Evolutionary conservation across 2,113 vertebrate species (phyloP), one percentile per base, ranked within the genome.

Genomic region (Serinus canaria): DNA sequence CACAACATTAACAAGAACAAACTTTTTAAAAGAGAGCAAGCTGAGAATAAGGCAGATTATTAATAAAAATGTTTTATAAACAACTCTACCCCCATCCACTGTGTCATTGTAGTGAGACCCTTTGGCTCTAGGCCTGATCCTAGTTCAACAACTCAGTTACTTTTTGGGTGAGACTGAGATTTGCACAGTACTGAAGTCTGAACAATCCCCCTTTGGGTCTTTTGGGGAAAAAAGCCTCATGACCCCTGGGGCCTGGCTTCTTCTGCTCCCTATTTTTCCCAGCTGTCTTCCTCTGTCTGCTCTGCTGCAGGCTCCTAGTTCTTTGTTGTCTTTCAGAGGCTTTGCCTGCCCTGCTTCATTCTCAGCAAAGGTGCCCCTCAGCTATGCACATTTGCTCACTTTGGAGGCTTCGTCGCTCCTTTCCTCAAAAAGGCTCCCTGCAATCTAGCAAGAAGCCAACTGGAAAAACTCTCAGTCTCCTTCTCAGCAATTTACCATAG

Each of bases 271-370:
- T 90, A 0, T 58, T 89, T 90, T 95, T 59, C 85, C 30, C 52
- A 89, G 68, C 60, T 94, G 94, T 70, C 76, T 90, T 92, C 52
- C 24, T 69, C 79, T 90, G 53, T 88, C 90, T 89, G 59, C 68
- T 74, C 10, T 64, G 64, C 76, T 83, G 11, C 41, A 60, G 72
- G 76, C 64, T 92, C 35, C 64, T 52, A 31, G 52, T 62, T 72
- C 79, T 70, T 74, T 74, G 35, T 25, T 68, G 49, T 70, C 72
- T 90, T 79, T 81, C 80, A 59, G 18, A 30, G 55, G 27, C 16
- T 70, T 44, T 81, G 47, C 30, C 60, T 74, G 68, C 39, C 72
- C 64, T 68, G 16, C 50, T 63, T 90, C 47, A 18, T 8, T 25
- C 8, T 70, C 28, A 39, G 44, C 27, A 55, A 55, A 73, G 24